Base-by-base conservation (phyloP, 2,888 invertebrate species). In the Ferdinandea cuprea region DNA sequence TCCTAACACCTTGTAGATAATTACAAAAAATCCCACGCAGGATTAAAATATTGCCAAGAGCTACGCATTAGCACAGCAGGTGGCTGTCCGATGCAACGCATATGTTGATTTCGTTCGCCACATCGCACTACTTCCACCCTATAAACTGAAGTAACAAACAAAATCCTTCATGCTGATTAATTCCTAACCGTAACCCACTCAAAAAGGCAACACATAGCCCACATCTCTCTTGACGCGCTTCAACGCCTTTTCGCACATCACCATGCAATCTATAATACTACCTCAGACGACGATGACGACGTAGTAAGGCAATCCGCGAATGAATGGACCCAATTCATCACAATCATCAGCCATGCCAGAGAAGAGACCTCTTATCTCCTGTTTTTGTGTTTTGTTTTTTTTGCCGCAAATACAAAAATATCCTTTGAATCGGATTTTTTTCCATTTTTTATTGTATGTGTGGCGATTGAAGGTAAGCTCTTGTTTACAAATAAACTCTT, bases 321-420 rank as follows among this genome's bases (percentile, higher is more conserved):
- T 78, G 83, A 83, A 83, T 83, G 83, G 68, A 73, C 72, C 68
- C 73, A 83, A 83, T 83, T 83, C 83, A 83, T 83, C 83, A 83
- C 73, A 71, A 77, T 81, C 77, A 76, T 30, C 50, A 48, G 19
- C 32, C 63, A 46, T 19, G 40, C 17, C 9, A 40, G 78, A 44
- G 73, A 44, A 46, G 72, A 65, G 72, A 65, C 46, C 65, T 58
- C 76, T 76, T 40, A 56, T 77, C 48, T 63, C 46, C 52, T 40
- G n/a, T n/a, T n/a, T n/a, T n/a, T n/a, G n/a, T n/a, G n/a, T n/a
- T n/a, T n/a, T n/a, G n/a, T n/a, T n/a, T n/a, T 19, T 44, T 19
- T 35, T 28, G 56, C 58, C 13, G 40, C 54, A 30, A 35, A 54
- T 15, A 46, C 54, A 30, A 35, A 54, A 15, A 46, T 25, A 81